These are phyloP conservation scores for Scytalopus superciliaris DNA, from an alignment of 2,113 vertebrate species.

Conservation along the genomic window DNA sequence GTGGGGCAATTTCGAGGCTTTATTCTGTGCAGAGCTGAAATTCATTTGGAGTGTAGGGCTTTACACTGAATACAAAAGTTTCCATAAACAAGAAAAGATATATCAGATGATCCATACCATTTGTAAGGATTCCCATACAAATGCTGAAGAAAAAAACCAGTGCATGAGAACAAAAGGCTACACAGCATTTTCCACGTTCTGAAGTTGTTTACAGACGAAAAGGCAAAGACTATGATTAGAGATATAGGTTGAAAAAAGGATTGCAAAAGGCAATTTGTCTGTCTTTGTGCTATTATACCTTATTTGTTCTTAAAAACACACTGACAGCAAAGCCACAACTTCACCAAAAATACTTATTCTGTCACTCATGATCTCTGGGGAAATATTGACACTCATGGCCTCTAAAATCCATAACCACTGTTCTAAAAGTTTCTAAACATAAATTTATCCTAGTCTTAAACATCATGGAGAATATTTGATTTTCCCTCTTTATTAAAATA, in stretches of 20 bases:
- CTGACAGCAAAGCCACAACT: not conserved
- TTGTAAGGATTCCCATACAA: not conserved
- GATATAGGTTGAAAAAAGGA: not conserved
- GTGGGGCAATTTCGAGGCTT: not conserved
- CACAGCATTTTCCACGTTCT: not conserved
- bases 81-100: not conserved
- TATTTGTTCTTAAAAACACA: not conserved
- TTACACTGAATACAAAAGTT: not conserved
- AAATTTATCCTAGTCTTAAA: not conserved
- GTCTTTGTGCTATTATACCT: not conserved
- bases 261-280: not conserved
- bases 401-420: not conserved
- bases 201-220: not conserved
- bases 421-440: not conserved
- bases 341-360: not conserved
- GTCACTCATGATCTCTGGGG: not conserved
- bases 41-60: not conserved
- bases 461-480: not conserved
- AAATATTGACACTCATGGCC: not conserved
- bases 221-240: not conserved
- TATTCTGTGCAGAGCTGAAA: not conserved
- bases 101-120: not conserved
- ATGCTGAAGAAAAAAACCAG: not conserved
- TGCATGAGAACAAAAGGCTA: not conserved
- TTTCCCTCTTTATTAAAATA: not conserved